These are phyloP conservation scores for Cirrhinus molitorella DNA, from an alignment of 2,797 vertebrate genomes.

Conservation along the genomic window DNA sequence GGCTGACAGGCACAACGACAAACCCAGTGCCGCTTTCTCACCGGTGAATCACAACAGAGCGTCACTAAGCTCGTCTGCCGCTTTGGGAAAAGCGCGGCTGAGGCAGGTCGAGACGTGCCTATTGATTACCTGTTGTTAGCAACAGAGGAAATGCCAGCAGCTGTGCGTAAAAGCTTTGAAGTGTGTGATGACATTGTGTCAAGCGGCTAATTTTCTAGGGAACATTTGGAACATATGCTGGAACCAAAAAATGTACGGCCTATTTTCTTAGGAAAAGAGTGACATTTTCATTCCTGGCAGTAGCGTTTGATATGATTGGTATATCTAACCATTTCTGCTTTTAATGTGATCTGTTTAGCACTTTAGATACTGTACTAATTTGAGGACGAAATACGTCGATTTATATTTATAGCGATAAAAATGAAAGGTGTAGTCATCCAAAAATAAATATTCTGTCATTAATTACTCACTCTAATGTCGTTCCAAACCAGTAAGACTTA, in stretches of 20 bases:
- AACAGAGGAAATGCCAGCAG: constrained; percentile 68
- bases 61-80: constrained; percentile 55
- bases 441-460: too few relatives aligned
- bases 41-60: constrained; percentile 24
- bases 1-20: constrained; percentile 10
- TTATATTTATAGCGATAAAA: too few relatives aligned
- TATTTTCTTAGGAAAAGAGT: background rate
- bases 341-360: background rate
- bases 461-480: too few relatives aligned
- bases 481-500: too few relatives aligned
- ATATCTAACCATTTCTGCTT: background rate
- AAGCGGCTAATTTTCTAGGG: constrained; percentile 5
- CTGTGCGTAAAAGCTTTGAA: constrained; percentile 69
- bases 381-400: too few relatives aligned
- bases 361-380: background rate
- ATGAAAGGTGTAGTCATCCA: too few relatives aligned
- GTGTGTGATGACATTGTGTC: constrained; percentile 36
- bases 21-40: constrained; percentile 30
- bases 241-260: background rate
- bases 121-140: constrained; percentile 77
- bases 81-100: constrained; percentile 63
- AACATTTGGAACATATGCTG: constrained; percentile 11
- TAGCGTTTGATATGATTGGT: background rate
- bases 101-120: constrained; percentile 74
- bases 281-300: background rate